These are phyloP conservation scores for Hippopotamyrus pictus DNA, from an alignment of 2,797 vertebrate genomes.

Conservation along the genomic window DNA sequence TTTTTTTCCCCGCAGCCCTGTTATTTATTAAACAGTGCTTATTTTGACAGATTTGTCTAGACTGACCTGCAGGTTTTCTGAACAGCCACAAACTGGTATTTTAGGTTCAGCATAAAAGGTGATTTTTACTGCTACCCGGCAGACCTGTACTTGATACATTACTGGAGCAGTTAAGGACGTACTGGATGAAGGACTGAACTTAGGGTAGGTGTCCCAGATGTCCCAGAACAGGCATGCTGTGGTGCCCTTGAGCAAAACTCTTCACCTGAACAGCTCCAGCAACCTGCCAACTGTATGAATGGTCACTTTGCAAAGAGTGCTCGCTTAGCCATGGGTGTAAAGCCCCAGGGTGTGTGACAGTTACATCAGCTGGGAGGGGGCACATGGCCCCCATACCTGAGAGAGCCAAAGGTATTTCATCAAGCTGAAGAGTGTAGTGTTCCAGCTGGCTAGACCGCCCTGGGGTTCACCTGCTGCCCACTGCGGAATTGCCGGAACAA, in stretches of 20 bases:
- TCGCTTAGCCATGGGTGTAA: not conserved
- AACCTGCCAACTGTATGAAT: not conserved
- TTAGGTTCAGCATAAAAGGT: not conserved
- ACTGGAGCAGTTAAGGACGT: not conserved
- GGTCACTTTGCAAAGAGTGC: not conserved
- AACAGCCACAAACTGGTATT: not conserved
- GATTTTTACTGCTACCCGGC: not conserved
- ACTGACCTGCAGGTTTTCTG: not conserved
- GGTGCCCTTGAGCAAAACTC: not conserved
- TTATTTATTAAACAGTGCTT: not conserved
- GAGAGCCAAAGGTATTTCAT: not conserved
- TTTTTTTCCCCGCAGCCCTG: not conserved
- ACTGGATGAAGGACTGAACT: not conserved
- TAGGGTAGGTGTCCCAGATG: not conserved
- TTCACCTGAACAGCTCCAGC: not conserved
- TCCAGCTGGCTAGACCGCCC: not conserved
- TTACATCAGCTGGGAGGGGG: not conserved
- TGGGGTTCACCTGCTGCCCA: not conserved
- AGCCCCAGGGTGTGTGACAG: not conserved
- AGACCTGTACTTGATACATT: not conserved
- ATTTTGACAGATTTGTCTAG: not conserved
- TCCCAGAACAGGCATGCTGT: not conserved
- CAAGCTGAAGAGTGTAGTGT: not conserved
- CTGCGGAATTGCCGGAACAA: not conserved
- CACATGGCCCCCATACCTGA: not conserved